Percentiles rank a stretch among this genome's conserved stretches.
Conservation (phyloP, 2,888 invertebrate species). For the Parnassius glacialis region DNA sequence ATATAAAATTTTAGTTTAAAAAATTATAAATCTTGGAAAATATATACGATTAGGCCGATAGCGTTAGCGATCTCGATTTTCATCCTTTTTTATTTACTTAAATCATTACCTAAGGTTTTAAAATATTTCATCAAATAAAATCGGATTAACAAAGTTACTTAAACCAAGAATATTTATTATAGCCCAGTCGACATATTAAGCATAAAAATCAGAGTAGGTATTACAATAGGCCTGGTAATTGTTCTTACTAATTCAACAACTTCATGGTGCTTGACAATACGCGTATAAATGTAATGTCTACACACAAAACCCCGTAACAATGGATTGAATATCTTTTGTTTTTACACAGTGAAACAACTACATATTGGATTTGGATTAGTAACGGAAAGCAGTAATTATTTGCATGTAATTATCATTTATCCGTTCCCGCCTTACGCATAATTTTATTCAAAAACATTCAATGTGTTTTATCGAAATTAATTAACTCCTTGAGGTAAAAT, state of each 20-base stretch:
- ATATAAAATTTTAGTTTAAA: too few relatives aligned
- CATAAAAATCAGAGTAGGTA: neutral
- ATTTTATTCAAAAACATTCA: neutral
- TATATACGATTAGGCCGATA: too few relatives aligned
- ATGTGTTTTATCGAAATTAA: neutral
- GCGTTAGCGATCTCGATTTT: too few relatives aligned
- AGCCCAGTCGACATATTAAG: too few relatives aligned
- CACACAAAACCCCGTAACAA: slow-evolving; percentile 41
- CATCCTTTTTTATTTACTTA: too few relatives aligned
- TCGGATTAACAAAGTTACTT: too few relatives aligned
- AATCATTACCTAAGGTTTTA: too few relatives aligned
- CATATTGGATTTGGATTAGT: slow-evolving; percentile 25
- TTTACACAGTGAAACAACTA: slow-evolving; percentile 33
- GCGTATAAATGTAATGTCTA: slow-evolving; percentile 33
- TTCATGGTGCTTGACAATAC: slow-evolving; percentile 28
- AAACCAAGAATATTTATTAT: too few relatives aligned
- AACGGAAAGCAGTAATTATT: slow-evolving; percentile 17
- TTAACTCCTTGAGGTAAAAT: slow-evolving; percentile 22
- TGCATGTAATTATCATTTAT: neutral
- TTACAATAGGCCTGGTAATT: slow-evolving; percentile 6
- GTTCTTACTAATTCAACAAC: slow-evolving; percentile 8
- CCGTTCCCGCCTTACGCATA: neutral
- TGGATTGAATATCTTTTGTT: slow-evolving; percentile 43
- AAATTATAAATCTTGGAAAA: too few relatives aligned
- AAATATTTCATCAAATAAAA: too few relatives aligned